phyloP scores from a whole-genome alignment of 2,113 vertebrate species.

The Cheilinus undulatus region DNA sequence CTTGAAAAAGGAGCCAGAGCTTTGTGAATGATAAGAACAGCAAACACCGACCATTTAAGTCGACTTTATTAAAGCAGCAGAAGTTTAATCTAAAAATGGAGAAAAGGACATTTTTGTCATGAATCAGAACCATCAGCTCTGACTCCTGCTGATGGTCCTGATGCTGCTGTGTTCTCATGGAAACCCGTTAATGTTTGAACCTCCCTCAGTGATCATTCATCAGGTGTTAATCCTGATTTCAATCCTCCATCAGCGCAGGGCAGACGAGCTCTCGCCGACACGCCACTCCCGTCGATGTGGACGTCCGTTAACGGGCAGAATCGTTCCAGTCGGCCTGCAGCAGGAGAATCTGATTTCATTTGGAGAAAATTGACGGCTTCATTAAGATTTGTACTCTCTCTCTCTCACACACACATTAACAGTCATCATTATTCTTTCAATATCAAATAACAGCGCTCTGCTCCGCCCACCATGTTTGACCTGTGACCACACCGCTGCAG shows the following conservation, averaged over 20 bases:
- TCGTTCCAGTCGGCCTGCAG: too few relatives aligned
- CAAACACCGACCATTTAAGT: too few relatives aligned
- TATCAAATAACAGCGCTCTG: slow-evolving; percentile 43
- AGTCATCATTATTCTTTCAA: slow-evolving; percentile 45
- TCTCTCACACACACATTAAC: slow-evolving; percentile 6
- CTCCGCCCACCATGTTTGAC: slow-evolving; percentile 61
- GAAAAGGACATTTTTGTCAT: too few relatives aligned
- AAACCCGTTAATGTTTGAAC: neutral
- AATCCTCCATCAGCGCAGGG: neutral
- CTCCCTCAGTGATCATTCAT: neutral
- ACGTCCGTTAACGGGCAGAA: too few relatives aligned
- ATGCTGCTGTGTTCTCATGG: slow-evolving; percentile 25
- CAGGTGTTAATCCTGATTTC: neutral
- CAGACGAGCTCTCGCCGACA: neutral
- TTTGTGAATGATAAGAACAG: too few relatives aligned
- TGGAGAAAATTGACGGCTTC: neutral
- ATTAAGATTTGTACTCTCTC: neutral
- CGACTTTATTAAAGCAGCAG: too few relatives aligned
- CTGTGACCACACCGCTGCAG: slow-evolving; percentile 51
- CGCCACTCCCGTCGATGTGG: neutral
- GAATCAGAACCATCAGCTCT: neutral
- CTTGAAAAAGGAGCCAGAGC: too few relatives aligned
- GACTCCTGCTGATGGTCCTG: neutral
- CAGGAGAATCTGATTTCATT: neutral
- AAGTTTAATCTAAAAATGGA: too few relatives aligned